Evolutionary conservation across 2,888 invertebrate species (phyloP).

Genomic region (Trilocha varians): DNA sequence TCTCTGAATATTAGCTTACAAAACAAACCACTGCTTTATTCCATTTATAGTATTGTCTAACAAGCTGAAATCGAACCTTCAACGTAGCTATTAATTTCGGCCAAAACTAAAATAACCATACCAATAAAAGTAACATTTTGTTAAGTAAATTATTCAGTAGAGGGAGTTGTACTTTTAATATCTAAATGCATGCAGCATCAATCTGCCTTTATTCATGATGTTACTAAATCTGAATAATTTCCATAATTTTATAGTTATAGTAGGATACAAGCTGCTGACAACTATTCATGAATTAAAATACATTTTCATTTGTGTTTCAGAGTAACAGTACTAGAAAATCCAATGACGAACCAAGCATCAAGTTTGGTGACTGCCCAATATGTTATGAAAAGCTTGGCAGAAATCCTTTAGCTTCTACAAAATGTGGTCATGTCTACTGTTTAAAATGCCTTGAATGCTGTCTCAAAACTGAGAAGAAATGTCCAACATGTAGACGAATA

Average conservation of each 20-base stretch:
- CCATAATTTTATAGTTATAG: neutral
- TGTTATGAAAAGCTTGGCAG: constrained; percentile 42
- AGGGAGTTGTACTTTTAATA: no score
- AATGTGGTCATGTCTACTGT: constrained; percentile 54
- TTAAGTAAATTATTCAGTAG: no score
- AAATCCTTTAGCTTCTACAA: constrained; percentile 43
- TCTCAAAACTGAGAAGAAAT: constrained; percentile 28
- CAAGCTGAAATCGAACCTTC: no score
- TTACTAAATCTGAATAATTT: neutral
- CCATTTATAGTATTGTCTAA: no score
- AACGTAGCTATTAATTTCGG: no score
- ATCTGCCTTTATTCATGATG: neutral
- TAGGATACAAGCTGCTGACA: neutral
- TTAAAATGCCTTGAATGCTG: constrained; percentile 30
- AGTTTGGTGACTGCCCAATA: constrained; percentile 41
- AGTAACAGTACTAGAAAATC: neutral
- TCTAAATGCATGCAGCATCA: no score
- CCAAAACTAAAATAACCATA: no score
- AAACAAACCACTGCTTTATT: no score
- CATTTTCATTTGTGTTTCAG: neutral
- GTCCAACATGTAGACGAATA: constrained; percentile 39
- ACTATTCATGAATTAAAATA: neutral
- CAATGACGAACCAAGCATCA: neutral
- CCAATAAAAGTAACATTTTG: no score
- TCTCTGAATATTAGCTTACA: no score